Base-by-base conservation (phyloP, 1,140 invertebrate species). In the Bathynomus jamesi region DNA sequence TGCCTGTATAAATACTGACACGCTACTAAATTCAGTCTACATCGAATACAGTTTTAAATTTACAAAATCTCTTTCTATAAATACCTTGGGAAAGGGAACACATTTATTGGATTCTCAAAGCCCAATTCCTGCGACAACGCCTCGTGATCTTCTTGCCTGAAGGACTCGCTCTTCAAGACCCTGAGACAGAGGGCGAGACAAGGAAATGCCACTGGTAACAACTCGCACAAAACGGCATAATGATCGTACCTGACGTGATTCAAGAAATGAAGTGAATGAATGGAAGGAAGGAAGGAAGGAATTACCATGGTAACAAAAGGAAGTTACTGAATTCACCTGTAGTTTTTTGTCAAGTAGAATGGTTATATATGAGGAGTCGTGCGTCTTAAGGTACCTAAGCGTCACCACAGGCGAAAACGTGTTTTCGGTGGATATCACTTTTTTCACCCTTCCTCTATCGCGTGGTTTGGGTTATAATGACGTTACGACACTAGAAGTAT, bases 181-280 rank as follows among this genome's bases (percentile, higher is more conserved):
- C 78, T 69, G 30, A 79, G 68, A 65, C 79, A 74, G 60, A 83
- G 70, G 11, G 82, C 83, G 28, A 87, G 80, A 63, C 81, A 83
- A 4, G 89, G 89, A n/a, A 90, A 77, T 11, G 83, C 86, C 27
- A 85, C 84, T 13, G 89, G 89, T 8, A 90, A 78, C 8, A 89
- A 79, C 78, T 90, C 89, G 82, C 87, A 88, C 4, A 89, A 79
- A 7, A 87, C 82, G 21, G 87, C 84, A 82, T 88, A 88, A 79
- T 90, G 89, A 77, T 90, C 89, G 80, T 87, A 89, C 74, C 84
- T 76, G 53, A 28, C 11, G 5, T 63, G 7, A 24, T 11, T 21
- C 11, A 13, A 13, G 46, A 11, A 53, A 11, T 53, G 46, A 13
- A 53, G 21, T 13, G 21, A 13, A 53, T 53, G 46, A 53, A 53